Evolutionary conservation across 1,140 invertebrate genomes (phyloP), one percentile per base, ranked within the genome.

Genomic region (Adoxophyes honmai): DNA sequence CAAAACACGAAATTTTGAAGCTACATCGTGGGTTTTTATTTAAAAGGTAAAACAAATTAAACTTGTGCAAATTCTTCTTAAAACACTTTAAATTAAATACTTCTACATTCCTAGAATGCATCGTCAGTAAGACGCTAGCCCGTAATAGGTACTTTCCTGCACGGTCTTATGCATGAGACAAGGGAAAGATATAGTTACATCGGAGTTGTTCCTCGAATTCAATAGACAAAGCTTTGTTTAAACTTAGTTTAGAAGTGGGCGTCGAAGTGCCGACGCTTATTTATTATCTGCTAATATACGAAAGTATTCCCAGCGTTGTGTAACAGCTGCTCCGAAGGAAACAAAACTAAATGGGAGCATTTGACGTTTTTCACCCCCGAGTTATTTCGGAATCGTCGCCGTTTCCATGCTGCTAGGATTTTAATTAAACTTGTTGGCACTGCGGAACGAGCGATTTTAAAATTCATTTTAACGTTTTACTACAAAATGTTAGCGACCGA

Each of bases 371-470:
- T 69, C 60, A 28, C 21, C 55, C 38, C 55, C 34, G 53, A 64
- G 59, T 69, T 70, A 70, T 73, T 67, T 65, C 59, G 63, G 62
- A 70, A 67, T 60, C 53, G 62, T 63, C 66, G 61, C 55, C 53
- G 55, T 62, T 68, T 60, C 54, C 60, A 60, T 58, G 52, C 60
- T 34, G 48, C 60, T 52, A 57, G 53, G 67, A 36, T 65, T 72
- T 72, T 72, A 73, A 73, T 73, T 73, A 73, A 73, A 73, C 52
- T 65, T 66, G 66, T 67, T 58, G 64, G 57, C 34, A 18, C 34
- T 52, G 59, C 59, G 44, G 59, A 60, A 70, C 62, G 39, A 37
- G 11, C 51, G 63, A 60, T 70, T 70, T 62, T 65, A 73, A 69
- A 73, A 73, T 67, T 70, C 64, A 71, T 65, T 68, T 62, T 64